Base-by-base conservation (phyloP, 1,140 invertebrate species). In the Aphidius ervi region DNA sequence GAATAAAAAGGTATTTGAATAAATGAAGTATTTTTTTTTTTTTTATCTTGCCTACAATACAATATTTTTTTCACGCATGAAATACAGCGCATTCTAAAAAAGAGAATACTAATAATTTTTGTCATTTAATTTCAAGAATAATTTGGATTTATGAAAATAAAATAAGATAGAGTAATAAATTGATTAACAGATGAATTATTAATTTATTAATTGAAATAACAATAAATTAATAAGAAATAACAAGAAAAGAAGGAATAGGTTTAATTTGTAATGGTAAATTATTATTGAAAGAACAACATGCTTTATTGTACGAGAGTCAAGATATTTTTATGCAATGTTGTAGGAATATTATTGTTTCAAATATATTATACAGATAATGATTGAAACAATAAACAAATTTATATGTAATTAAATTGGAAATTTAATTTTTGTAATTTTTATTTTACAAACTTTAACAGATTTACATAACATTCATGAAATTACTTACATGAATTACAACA, bases 281-380 rank as follows among this genome's bases (percentile, higher is more conserved):
- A 75, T 78, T 76, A 75, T 76, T 77, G 73, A 76, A 70, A 68
- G 23, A 77, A 76, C 71, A 0, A 16, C 20, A 74, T 77, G 75
- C 77, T 78, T 78, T 77, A 78, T 76, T 72, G 69, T 74, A 77
- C 70, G 74, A 78, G 75, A 79, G 75, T 78, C 75, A 74, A 78
- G 77, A 78, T 77, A 80, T 80, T 80, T 79, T 79, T 80, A 80
- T 80, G 78, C 77, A 77, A 79, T 77, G 77, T 80, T 80, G 77
- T 80, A 80, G 78, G 78, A 54, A 77, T 78, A 71, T 77, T 79
- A 80, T 80, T 79, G 76, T 80, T 80, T 80, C 72, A 79, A 78
- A 79, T 79, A 79, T 79, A 80, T 79, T 78, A 79, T 79, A 79
- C 74, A 80, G 72, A 80, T 79, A 77, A 77, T 75, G 69, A 77